phyloP scores from a whole-genome alignment of 1,140 invertebrate species.

The Vanessa tameamea region DNA sequence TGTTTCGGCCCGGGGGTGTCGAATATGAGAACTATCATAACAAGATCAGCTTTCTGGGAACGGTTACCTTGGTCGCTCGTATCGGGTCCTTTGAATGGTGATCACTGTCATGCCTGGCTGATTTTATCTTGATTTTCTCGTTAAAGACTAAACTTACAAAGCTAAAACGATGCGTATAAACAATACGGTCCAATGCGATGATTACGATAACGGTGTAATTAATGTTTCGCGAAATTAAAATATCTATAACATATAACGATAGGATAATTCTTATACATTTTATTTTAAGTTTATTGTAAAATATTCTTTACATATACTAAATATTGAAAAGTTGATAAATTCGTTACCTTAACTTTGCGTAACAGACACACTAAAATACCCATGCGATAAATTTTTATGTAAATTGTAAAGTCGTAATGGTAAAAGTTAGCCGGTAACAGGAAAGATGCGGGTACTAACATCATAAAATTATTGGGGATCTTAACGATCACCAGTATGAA shows the following conservation, averaged over 20 bases:
- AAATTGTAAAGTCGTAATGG: conserved; percentile 9
- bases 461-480: conserved; percentile 4
- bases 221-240: too few species aligned
- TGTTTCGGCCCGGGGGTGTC: conserved; percentile 53
- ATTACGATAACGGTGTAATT: not conserved
- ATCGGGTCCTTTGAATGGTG: conserved; percentile 29
- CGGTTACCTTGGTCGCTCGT: conserved; percentile 45
- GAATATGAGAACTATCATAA: conserved; percentile 70
- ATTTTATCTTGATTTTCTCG: conserved; percentile 55
- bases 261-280: too few species aligned
- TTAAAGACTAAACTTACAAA: conserved; percentile 12
- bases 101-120: conserved; percentile 40
- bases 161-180: not conserved
- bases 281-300: too few species aligned
- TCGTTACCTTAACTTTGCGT: not conserved
- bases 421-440: not conserved
- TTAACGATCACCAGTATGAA: not conserved
- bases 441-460: not conserved
- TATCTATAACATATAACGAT: too few species aligned
- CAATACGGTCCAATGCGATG: not conserved
- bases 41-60: conserved; percentile 67
- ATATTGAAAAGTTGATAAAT: not conserved
- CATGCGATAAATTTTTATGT: not conserved
- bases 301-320: too few species aligned
- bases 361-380: not conserved